A percentile compares a stretch with the other conserved stretches of the same genome.
Conservation (phyloP, 1,140 invertebrate species). For the Rhopalosiphum padi region DNA sequence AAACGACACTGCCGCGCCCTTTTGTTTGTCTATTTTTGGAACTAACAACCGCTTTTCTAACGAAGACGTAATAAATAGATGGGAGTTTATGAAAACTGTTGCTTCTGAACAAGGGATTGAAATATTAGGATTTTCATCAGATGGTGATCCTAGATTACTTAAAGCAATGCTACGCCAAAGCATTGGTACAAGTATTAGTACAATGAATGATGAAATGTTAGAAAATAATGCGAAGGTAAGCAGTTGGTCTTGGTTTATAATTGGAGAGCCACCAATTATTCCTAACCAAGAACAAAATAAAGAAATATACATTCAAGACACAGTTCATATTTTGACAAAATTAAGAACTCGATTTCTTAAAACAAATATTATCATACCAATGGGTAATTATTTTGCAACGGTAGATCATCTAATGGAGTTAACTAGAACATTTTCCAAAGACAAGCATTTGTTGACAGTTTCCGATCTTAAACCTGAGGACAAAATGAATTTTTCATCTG, state of each 20-base stretch:
- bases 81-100: background rate
- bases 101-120: background rate
- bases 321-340: background rate
- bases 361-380: background rate
- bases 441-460: too few species aligned
- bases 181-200: background rate
- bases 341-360: background rate
- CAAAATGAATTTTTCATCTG: too few species aligned
- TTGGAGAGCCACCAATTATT: background rate
- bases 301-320: conserved; percentile 5
- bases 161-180: background rate
- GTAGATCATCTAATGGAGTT: too few species aligned
- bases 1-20: background rate
- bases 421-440: too few species aligned
- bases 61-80: background rate
- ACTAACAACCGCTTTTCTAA: background rate
- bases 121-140: background rate
- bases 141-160: background rate
- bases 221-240: background rate
- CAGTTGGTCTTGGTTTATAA: background rate
- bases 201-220: background rate
- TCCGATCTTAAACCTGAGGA: too few species aligned
- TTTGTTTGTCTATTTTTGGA: conserved; percentile 4
- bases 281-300: background rate
- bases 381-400: background rate